phyloP scores from a whole-genome alignment of 2,797 vertebrate genomes.

The Bryconaethiops microstoma region DNA sequence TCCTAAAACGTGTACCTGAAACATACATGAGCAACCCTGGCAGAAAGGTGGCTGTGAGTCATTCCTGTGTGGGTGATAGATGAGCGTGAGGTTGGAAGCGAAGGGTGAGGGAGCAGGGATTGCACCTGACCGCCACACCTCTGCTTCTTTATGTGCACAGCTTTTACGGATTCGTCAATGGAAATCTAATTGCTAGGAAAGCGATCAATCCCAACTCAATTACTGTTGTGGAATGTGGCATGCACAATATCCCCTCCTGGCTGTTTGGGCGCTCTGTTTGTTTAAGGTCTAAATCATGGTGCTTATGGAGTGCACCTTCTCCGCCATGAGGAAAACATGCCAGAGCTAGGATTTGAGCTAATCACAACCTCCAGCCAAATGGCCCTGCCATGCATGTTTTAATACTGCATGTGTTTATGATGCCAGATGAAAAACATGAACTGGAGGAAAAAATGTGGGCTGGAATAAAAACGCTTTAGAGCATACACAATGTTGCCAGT shows the following conservation, averaged over 20 bases:
- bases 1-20: constrained; percentile 12
- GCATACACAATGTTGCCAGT: background rate
- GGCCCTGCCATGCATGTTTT: constrained; percentile 1
- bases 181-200: constrained; percentile 72
- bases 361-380: constrained; percentile 40
- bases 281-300: constrained; percentile 62
- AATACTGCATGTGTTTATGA: constrained; percentile 20
- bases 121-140: constrained; percentile 54
- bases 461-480: background rate
- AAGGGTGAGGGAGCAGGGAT: constrained; percentile 53
- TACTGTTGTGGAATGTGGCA: constrained; percentile 70
- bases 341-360: constrained; percentile 48
- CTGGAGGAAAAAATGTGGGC: constrained; percentile 20
- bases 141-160: constrained; percentile 65
- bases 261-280: constrained; percentile 59
- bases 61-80: constrained; percentile 46
- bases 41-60: constrained; percentile 30
- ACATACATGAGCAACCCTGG: constrained; percentile 6
- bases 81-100: constrained; percentile 35
- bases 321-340: constrained; percentile 41
- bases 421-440: constrained; percentile 7
- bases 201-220: constrained; percentile 71
- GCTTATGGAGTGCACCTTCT: constrained; percentile 52
- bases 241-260: constrained; percentile 61
- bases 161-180: constrained; percentile 66